These are phyloP conservation scores for Chrysaora quinquecirrha DNA, from an alignment of 30 jellyfish, hydroid and myxozoan species.

Conservation along the genomic window DNA sequence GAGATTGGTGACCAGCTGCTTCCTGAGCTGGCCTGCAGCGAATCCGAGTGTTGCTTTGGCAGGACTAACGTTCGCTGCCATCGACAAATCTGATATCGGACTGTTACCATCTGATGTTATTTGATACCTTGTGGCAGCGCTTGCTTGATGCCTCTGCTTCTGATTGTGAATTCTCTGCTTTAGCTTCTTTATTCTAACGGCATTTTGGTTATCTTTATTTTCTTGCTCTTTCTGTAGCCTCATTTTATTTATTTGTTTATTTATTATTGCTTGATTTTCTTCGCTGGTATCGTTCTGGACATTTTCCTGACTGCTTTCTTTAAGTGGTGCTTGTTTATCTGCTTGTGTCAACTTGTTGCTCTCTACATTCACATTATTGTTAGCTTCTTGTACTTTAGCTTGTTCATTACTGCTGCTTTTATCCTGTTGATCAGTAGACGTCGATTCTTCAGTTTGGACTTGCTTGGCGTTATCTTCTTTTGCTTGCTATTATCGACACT, in stretches of 20 bases:
- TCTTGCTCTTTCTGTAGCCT: not conserved
- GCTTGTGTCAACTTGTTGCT: not conserved
- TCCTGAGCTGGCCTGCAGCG: conserved; percentile 69
- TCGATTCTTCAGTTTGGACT: not conserved
- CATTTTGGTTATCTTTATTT: not conserved
- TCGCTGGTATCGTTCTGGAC: conserved; percentile 12
- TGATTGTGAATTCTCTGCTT: conserved; percentile 58
- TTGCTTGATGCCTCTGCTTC: conserved; percentile 39
- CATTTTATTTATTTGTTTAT: not conserved
- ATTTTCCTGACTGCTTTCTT: conserved; percentile 1
- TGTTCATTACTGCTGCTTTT: not conserved
- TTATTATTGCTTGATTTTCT: conserved; percentile 12
- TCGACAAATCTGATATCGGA: conserved; percentile 10
- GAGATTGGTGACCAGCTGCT: conserved; percentile 60
- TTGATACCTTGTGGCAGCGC: conserved; percentile 66
- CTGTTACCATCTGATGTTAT: conserved; percentile 30
- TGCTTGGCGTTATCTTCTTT: no score
- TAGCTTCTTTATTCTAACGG: conserved; percentile 34
- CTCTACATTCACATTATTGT: not conserved
- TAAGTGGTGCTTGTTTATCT: not conserved
- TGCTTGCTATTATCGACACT: not conserved
- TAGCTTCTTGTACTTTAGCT: not conserved
- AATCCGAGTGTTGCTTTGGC: conserved; percentile 41
- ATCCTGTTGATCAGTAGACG: no score
- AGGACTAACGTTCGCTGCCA: conserved; percentile 54